Percentiles rank a stretch among this genome's conserved stretches.
These are phyloP conservation scores for Ectropis grisescens DNA, from an alignment of 1,140 invertebrate species.

Conservation along the genomic window DNA sequence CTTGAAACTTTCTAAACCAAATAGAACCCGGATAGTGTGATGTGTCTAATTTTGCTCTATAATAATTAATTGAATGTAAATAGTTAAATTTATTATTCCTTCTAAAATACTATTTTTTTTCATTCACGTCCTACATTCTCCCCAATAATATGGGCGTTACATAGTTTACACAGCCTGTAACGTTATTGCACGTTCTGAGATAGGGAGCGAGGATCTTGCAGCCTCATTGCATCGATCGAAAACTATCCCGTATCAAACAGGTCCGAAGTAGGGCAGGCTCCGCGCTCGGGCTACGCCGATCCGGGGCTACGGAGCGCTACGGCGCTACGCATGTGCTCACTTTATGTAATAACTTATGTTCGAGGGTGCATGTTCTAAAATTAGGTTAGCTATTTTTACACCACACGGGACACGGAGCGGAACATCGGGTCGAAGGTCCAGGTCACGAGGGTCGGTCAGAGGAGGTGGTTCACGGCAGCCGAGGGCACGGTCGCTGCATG, in stretches of 20 bases:
- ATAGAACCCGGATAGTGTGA: no score
- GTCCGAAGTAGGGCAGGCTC: constrained; percentile 2
- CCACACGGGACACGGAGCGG: background rate
- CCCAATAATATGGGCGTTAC: constrained; percentile 3
- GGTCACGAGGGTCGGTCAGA: background rate
- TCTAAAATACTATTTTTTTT: no score
- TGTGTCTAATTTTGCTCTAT: no score
- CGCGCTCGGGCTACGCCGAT: constrained; percentile 4
- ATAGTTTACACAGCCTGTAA: background rate
- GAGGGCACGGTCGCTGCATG: constrained; percentile 39
- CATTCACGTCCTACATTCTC: no score
- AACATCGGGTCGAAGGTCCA: background rate
- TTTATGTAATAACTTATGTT: constrained; percentile 2
- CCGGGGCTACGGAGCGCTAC: constrained; percentile 8
- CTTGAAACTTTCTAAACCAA: no score
- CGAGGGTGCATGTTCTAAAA: background rate
- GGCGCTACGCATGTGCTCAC: constrained; percentile 15
- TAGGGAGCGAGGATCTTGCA: no score
- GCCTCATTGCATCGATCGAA: background rate
- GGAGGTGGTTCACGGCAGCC: background rate
- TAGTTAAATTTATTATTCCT: no score
- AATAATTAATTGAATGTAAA: no score
- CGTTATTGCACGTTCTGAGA: no score
- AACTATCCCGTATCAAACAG: constrained; percentile 1
- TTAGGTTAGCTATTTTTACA: background rate